Conservation (phyloP, 2,113 vertebrate genomes). For the Archilochus colubris region DNA sequence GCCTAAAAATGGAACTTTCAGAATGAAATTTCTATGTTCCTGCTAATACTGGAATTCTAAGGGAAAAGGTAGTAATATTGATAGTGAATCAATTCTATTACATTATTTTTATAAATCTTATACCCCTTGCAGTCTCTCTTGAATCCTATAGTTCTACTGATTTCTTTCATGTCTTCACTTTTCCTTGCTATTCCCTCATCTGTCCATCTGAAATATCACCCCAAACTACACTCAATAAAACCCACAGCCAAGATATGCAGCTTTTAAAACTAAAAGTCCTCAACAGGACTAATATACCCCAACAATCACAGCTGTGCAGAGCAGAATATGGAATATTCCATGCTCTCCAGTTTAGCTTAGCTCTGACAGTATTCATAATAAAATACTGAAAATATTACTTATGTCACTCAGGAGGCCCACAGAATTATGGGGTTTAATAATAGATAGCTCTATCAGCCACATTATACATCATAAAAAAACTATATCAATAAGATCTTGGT, state of each 20-base stretch:
- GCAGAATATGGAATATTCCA: background rate
- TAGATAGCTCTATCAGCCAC: background rate
- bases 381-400: slow-evolving; percentile 42
- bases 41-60: background rate
- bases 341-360: background rate
- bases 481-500: background rate
- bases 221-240: background rate
- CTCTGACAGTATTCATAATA: slow-evolving; percentile 32
- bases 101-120: background rate
- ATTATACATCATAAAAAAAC: background rate
- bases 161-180: background rate
- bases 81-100: background rate
- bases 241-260: background rate
- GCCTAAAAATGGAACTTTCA: background rate
- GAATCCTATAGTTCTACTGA: background rate
- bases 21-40: background rate
- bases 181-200: background rate
- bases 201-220: background rate
- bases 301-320: background rate
- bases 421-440: slow-evolving; percentile 34
- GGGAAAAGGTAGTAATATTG: background rate
- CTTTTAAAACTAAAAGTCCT: background rate
- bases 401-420: background rate
- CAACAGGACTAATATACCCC: background rate
- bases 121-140: background rate